phyloP scores from a whole-genome alignment of 2,113 vertebrate genomes.

The Burhinus bistriatus region DNA sequence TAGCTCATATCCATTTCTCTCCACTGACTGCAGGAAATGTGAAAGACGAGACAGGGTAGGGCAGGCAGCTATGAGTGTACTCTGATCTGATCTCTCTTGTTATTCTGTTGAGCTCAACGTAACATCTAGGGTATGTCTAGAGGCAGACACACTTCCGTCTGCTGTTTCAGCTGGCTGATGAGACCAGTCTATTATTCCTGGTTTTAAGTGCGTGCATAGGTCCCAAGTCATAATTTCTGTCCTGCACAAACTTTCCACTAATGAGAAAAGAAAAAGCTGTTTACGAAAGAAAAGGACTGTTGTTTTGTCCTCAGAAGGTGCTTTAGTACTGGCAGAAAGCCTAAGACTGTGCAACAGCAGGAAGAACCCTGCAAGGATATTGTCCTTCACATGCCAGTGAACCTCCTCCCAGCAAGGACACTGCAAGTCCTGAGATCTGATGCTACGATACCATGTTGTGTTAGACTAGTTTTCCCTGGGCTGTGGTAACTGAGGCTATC shows the following conservation, averaged over 20 bases:
- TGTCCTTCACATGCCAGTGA: background rate
- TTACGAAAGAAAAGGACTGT: background rate
- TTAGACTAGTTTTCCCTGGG: background rate
- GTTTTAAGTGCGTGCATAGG: background rate
- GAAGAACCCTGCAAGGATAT: background rate
- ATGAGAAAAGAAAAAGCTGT: background rate
- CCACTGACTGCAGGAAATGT: background rate
- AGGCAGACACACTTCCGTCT: background rate
- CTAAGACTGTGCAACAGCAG: background rate
- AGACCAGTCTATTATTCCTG: background rate
- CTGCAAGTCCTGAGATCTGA: background rate
- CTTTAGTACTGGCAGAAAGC: background rate
- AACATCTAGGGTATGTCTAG: background rate
- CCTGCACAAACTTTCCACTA: slow-evolving; percentile 10
- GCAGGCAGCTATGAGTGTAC: background rate
- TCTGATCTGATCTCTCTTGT: background rate
- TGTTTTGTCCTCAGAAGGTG: slow-evolving; percentile 47
- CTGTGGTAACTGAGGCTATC: background rate
- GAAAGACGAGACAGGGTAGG: background rate
- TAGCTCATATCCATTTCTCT: background rate
- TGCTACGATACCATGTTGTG: accelerated
- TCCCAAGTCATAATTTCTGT: background rate
- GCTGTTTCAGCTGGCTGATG: background rate
- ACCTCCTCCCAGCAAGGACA: slow-evolving; percentile 24
- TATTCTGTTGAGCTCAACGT: background rate